These are phyloP conservation scores for Homarus americanus DNA, from an alignment of 1,140 invertebrate genomes.

Conservation along the genomic window DNA sequence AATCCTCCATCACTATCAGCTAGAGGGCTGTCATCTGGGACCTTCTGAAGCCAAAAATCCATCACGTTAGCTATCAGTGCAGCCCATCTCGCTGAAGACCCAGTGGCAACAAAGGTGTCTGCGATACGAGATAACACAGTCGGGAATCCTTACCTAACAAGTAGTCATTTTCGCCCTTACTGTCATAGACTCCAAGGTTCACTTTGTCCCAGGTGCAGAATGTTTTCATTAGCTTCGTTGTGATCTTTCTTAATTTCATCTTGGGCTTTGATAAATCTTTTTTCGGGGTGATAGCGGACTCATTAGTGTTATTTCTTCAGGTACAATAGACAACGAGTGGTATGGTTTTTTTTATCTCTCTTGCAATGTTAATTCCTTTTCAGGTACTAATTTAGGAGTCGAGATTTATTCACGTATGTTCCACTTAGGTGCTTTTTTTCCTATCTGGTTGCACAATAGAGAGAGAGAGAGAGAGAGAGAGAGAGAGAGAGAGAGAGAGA, in stretches of 20 bases:
- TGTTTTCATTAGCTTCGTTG: conserved; percentile 60
- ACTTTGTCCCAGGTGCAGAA: neutral
- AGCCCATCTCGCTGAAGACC: conserved; percentile 36
- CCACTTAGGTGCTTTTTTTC: neutral
- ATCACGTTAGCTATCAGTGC: conserved; percentile 52
- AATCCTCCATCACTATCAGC: conserved; percentile 64
- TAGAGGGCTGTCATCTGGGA: conserved; percentile 51
- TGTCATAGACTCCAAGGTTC: neutral
- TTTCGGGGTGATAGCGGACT: conserved; percentile 46
- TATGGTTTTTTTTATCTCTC: neutral
- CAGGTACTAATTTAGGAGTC: neutral
- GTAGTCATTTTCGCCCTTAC: neutral
- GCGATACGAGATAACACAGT: neutral
- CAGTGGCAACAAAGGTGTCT: neutral
- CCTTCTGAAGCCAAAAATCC: conserved; percentile 60
- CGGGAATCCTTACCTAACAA: neutral
- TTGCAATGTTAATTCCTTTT: neutral
- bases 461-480: conserved; percentile 7
- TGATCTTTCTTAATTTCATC: conserved; percentile 67
- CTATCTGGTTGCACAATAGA: neutral
- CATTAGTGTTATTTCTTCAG: conserved; percentile 46
- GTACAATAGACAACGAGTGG: neutral
- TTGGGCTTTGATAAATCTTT: conserved; percentile 57
- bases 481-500: conserved; percentile 30
- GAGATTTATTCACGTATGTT: neutral